Evolutionary conservation across 2,797 vertebrate genomes (phyloP).

Genomic region (Acropternis orthonyx): DNA sequence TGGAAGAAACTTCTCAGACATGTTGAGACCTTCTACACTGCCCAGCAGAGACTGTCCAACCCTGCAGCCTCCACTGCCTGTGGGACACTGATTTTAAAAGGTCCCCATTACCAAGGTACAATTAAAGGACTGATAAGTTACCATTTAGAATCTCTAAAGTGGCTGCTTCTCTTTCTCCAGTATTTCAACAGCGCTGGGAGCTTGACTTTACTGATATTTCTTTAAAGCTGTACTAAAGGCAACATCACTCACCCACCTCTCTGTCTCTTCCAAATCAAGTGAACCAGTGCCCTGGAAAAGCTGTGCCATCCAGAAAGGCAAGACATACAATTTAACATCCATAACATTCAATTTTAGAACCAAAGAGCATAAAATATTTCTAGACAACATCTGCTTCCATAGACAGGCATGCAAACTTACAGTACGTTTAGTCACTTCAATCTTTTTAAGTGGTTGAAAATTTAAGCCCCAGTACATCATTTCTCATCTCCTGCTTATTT

Average conservation of each 20-base stretch:
- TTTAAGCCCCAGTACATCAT: not conserved
- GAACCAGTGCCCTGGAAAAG: not conserved
- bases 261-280: not conserved
- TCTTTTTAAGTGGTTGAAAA: slow-evolving; percentile 2
- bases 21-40: not conserved
- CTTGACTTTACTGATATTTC: not conserved
- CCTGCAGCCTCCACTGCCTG: accelerated
- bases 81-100: not conserved
- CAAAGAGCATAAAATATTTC: slow-evolving; percentile 13
- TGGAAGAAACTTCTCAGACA: not conserved
- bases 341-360: slow-evolving; percentile 12
- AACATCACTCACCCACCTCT: not conserved
- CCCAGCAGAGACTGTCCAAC: not conserved
- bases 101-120: not conserved
- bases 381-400: not conserved
- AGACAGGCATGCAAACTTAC: not conserved
- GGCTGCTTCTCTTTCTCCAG: not conserved
- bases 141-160: not conserved
- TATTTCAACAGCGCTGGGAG: not conserved
- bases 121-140: not conserved
- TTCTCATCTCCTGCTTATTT: slow-evolving; percentile 2
- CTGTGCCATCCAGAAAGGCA: not conserved
- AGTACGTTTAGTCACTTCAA: not conserved
- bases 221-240: not conserved
- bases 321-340: not conserved